These are phyloP conservation scores for Antitype chi DNA, from an alignment of 2,888 invertebrate species.

Conservation along the genomic window DNA sequence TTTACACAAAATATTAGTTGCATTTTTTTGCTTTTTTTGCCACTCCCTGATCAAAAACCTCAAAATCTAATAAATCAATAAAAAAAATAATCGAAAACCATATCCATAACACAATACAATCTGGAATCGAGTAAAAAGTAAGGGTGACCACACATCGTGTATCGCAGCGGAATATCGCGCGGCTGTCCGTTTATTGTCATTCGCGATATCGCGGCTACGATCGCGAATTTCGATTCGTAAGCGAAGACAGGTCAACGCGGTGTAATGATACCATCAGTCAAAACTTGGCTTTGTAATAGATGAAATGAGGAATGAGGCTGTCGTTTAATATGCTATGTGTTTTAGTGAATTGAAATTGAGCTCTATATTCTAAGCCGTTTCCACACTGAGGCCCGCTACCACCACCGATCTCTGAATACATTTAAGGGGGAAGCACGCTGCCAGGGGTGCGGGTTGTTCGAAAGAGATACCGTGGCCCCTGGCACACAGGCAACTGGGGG, in stretches of 20 bases:
- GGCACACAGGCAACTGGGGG: no score
- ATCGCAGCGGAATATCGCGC: conserved; percentile 78
- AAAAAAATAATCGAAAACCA: conserved; percentile 57
- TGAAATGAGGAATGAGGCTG: conserved; percentile 12
- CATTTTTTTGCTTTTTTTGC: background rate
- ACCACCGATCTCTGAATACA: no score
- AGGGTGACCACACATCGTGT: conserved; percentile 84
- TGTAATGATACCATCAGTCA: conserved; percentile 82
- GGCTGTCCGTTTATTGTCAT: conserved; percentile 86
- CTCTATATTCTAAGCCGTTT: no score
- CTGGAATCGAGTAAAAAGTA: conserved; percentile 86
- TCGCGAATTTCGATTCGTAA: conserved; percentile 78
- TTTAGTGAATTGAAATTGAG: background rate
- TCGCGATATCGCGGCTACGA: conserved; percentile 79
- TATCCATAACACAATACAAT: conserved; percentile 87
- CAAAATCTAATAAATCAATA: conserved; percentile 41
- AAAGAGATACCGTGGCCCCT: no score
- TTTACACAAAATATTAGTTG: background rate
- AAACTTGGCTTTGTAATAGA: conserved; percentile 61
- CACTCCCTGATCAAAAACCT: background rate
- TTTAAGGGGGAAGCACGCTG: no score
- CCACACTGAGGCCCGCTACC: no score
- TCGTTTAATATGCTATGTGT: background rate
- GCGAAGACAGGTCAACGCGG: conserved; percentile 77
- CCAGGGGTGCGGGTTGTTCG: no score